Conservation (phyloP, 2,888 invertebrate species). For the Diploptera punctata region DNA sequence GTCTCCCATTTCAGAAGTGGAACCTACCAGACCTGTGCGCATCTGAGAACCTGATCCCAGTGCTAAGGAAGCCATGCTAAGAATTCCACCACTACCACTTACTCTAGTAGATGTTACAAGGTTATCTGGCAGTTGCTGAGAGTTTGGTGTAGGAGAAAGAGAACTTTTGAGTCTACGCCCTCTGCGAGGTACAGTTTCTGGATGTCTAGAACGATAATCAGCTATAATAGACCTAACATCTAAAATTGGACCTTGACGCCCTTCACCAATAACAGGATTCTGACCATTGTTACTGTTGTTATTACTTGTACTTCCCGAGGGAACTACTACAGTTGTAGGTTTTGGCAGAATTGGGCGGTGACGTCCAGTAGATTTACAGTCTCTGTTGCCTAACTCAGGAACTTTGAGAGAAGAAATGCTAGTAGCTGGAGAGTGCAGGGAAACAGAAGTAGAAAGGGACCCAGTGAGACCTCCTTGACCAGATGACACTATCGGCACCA, state of each 20-base stretch:
- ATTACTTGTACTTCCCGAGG: constrained; percentile 16
- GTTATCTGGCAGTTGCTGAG: constrained; percentile 40
- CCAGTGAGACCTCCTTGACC: constrained; percentile 38
- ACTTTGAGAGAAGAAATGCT: constrained; percentile 28
- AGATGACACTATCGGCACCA: constrained; percentile 51
- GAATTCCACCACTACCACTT: constrained; percentile 41
- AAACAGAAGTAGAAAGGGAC: constrained; percentile 27
- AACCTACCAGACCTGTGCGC: constrained; percentile 43
- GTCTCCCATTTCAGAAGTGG: constrained; percentile 37
- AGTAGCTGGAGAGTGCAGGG: neutral
- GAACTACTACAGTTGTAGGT: constrained; percentile 43
- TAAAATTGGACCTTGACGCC: constrained; percentile 77
- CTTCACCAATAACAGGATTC: constrained; percentile 68
- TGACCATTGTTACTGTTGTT: constrained; percentile 47
- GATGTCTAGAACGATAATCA: constrained; percentile 78
- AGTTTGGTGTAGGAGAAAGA: constrained; percentile 40
- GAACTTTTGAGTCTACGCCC: constrained; percentile 46
- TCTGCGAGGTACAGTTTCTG: constrained; percentile 73
- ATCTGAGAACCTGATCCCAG: constrained; percentile 58
- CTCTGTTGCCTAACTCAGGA: constrained; percentile 28
- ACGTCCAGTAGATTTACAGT: constrained; percentile 39
- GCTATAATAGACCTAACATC: constrained; percentile 85
- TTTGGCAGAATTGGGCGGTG: constrained; percentile 57
- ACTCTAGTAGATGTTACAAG: constrained; percentile 40
- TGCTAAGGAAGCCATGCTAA: constrained; percentile 54